Conservation (phyloP, 2,797 vertebrate genomes). For the Benthosema pterotum region DNA sequence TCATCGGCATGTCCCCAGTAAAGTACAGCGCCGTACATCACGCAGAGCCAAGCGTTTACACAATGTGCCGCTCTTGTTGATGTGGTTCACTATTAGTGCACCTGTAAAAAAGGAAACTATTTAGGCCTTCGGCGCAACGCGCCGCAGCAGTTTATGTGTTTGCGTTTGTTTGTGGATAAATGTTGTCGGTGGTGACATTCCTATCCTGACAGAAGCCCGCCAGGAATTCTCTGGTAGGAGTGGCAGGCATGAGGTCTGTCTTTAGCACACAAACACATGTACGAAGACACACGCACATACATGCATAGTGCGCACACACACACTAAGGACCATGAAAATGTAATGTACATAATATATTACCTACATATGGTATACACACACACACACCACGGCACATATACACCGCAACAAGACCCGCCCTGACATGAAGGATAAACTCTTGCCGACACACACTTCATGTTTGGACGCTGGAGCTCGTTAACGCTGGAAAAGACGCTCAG, state of each 20-base stretch:
- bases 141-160: constrained; percentile 27
- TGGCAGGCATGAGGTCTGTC: constrained; percentile 68
- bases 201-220: constrained; percentile 69
- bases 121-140: constrained; percentile 2
- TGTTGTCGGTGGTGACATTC: constrained; percentile 64
- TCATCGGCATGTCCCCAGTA: too few relatives aligned
- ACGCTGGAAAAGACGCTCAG: constrained; percentile 69
- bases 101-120: constrained; percentile 6
- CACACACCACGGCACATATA: constrained; percentile 25
- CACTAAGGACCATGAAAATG: neutral
- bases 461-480: constrained; percentile 71
- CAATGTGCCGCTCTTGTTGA: neutral
- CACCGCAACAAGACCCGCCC: constrained; percentile 59
- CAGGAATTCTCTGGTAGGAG: constrained; percentile 77
- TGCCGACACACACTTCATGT: constrained; percentile 64
- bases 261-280: constrained; percentile 48
- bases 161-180: constrained; percentile 53
- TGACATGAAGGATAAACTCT: constrained; percentile 63
- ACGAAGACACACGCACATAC: too few relatives aligned
- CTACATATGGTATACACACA: constrained; percentile 25
- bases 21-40: too few relatives aligned
- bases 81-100: neutral
- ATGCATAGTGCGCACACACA: constrained; percentile 13
- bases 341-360: constrained; percentile 12
- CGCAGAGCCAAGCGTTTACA: neutral